These are phyloP conservation scores for Arvicanthis niloticus DNA, from an alignment of 2,113 vertebrate species.

Conservation along the genomic window DNA sequence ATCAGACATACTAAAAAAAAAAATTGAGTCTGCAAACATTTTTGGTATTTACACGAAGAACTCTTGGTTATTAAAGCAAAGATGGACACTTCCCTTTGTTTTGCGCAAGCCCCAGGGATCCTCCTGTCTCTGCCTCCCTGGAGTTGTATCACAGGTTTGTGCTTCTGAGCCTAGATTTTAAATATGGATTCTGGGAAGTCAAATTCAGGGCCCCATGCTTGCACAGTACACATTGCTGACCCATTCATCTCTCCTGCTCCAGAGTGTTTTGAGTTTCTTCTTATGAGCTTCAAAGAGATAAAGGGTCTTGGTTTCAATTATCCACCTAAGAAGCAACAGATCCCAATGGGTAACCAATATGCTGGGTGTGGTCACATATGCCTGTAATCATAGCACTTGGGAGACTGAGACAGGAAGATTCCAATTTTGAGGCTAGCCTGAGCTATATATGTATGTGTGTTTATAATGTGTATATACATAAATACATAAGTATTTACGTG, in stretches of 20 bases:
- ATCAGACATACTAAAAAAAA: neutral
- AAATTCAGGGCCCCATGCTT: neutral
- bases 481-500: too few relatives aligned
- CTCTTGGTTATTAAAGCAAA: constrained; percentile 17
- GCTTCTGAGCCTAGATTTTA: too few relatives aligned
- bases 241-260: too few relatives aligned
- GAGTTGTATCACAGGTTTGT: neutral
- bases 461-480: too few relatives aligned
- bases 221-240: too few relatives aligned
- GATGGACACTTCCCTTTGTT: neutral
- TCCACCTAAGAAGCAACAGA: neutral
- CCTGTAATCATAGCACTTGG: neutral
- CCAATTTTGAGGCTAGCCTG: neutral
- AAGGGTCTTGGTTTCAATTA: neutral
- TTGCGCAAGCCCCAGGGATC: neutral
- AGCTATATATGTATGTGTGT: neutral
- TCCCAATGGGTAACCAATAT: neutral
- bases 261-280: neutral
- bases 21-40: neutral
- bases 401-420: neutral
- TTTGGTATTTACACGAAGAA: neutral
- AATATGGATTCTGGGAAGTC: neutral
- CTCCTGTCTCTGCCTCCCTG: neutral
- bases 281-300: neutral
- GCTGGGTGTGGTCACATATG: neutral